A percentile compares a stretch with the other conserved stretches of the same genome.
These are phyloP conservation scores for Stenopsyche tienmushanensis DNA, from an alignment of 1,140 invertebrate genomes.

Conservation along the genomic window DNA sequence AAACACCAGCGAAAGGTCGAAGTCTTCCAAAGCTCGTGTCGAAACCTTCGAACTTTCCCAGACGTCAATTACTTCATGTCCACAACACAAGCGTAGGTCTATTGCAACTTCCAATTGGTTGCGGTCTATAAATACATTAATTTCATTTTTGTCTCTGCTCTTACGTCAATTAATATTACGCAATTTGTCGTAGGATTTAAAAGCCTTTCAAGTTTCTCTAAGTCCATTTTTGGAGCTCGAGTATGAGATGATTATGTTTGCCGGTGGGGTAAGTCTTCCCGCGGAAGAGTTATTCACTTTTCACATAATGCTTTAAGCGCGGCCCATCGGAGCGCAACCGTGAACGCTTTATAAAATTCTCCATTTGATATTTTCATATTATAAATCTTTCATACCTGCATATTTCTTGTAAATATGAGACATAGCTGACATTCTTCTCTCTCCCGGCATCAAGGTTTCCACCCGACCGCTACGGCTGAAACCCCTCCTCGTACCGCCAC, in stretches of 20 bases:
- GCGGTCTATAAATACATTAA: too few species aligned
- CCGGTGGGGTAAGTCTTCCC: not conserved
- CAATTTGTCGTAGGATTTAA: too few species aligned
- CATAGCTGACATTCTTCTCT: slow-evolving; percentile 38
- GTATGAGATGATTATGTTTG: not conserved
- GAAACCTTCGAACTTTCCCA: too few species aligned
- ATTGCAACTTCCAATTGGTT: too few species aligned
- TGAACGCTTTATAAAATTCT: slow-evolving; percentile 42
- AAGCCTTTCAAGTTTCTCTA: too few species aligned
- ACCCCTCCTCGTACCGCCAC: slow-evolving; percentile 6
- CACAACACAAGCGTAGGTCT: too few species aligned
- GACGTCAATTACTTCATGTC: too few species aligned
- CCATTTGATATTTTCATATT: slow-evolving; percentile 43
- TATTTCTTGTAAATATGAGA: slow-evolving; percentile 43
- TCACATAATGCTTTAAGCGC: slow-evolving; percentile 33
- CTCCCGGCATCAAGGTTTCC: slow-evolving; percentile 12
- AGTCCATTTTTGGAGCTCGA: too few species aligned
- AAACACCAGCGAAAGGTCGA: too few species aligned
- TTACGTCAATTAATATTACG: too few species aligned
- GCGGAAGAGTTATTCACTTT: slow-evolving; percentile 22
- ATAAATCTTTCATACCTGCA: slow-evolving; percentile 43
- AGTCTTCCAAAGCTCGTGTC: too few species aligned
- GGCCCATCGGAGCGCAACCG: slow-evolving; percentile 28
- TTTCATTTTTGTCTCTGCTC: too few species aligned
- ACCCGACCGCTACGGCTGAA: not conserved